Percentiles rank a stretch among this genome's conserved stretches.
These are phyloP conservation scores for Cathartes aura DNA, from an alignment of 2,113 vertebrate species.

Conservation along the genomic window DNA sequence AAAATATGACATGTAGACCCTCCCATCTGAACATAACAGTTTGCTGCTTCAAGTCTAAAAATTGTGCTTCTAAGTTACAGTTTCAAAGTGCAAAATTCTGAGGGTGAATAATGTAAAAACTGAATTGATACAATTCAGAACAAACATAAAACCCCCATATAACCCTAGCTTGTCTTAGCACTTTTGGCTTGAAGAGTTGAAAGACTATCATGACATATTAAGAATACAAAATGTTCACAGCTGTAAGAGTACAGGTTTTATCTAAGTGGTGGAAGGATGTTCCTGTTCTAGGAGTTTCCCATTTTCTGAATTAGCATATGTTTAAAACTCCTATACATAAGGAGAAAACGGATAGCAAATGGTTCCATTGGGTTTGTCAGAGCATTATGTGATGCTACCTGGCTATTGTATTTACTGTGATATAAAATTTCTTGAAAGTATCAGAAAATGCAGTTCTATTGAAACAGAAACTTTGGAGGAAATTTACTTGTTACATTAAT, in stretches of 20 bases:
- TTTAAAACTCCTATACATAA: background rate
- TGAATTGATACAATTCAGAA: background rate
- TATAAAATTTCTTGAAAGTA: background rate
- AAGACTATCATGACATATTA: fast-evolving
- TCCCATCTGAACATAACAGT: background rate
- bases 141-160: fast-evolving
- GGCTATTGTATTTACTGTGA: background rate
- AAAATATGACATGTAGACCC: background rate
- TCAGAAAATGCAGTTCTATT: background rate
- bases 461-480: background rate
- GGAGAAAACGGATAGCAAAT: background rate
- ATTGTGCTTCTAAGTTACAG: background rate
- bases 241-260: background rate
- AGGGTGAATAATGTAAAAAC: background rate
- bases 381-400: background rate
- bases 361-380: background rate
- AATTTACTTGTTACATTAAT: background rate
- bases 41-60: background rate
- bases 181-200: background rate
- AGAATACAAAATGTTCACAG: background rate
- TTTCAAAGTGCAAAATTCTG: background rate
- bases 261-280: background rate
- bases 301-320: background rate
- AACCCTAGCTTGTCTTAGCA: background rate
- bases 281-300: background rate